These are phyloP conservation scores for Drosophila neonasuta DNA, from an alignment of 2,888 invertebrate genomes.

Conservation along the genomic window DNA sequence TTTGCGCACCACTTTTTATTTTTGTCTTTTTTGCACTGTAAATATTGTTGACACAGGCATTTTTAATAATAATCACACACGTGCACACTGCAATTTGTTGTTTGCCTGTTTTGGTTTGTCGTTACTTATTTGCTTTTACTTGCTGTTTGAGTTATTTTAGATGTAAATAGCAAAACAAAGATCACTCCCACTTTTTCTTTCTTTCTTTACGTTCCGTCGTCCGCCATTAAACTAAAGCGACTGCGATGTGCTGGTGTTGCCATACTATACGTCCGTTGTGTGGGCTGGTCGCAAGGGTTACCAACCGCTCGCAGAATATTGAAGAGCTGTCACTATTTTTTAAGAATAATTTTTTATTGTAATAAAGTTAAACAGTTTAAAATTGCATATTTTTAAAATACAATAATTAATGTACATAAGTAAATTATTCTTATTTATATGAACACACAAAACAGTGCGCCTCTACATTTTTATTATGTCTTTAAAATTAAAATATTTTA, in stretches of 20 bases:
- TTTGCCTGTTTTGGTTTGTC: constrained; percentile 25
- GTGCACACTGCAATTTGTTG: constrained; percentile 33
- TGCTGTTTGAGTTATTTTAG: constrained; percentile 30
- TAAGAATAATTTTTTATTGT: too few relatives aligned
- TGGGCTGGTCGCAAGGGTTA: constrained; percentile 24
- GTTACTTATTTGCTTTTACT: constrained; percentile 2
- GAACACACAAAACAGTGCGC: too few relatives aligned
- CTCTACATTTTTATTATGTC: too few relatives aligned
- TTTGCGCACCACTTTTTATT: constrained; percentile 38
- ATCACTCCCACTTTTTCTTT: constrained; percentile 61
- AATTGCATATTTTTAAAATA: too few relatives aligned
- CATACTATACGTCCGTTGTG: constrained; percentile 36
- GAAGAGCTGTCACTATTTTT: too few relatives aligned
- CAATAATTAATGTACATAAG: too few relatives aligned
- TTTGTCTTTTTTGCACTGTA: neutral
- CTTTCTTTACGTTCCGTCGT: constrained; percentile 39
- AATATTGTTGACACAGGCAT: constrained; percentile 41
- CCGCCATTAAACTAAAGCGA: constrained; percentile 59
- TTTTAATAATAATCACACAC: constrained; percentile 41
- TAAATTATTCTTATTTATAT: too few relatives aligned
- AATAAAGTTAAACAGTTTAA: too few relatives aligned
- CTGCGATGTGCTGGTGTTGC: constrained; percentile 46
- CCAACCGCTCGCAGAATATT: neutral
- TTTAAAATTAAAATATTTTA: too few relatives aligned
- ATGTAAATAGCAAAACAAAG: constrained; percentile 41